Base-by-base conservation (phyloP, 2,888 invertebrate species). In the Lathronympha strigana region DNA sequence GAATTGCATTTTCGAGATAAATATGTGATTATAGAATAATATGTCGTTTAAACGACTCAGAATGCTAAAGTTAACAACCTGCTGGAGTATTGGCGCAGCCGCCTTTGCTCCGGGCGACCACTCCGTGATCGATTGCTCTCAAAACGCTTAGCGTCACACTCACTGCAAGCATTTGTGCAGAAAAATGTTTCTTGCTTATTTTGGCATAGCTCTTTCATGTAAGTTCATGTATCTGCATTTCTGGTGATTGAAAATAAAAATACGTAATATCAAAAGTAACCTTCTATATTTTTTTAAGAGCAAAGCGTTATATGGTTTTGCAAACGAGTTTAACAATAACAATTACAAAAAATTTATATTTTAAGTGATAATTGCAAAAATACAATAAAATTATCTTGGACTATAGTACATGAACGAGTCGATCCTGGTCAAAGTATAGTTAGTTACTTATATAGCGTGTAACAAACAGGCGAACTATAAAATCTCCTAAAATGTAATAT, bases 81-180 rank as follows among this genome's bases (percentile, higher is more conserved):
- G 61, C 40, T 61, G 69, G 68, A 53, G 68, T 66, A 71, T 67
- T 67, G 49, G 67, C 66, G 67, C 64, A 71, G 54, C 45, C 62
- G 45, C 47, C 40, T 60, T 57, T 68, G 61, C 67, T 69, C 57
- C 61, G 62, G 68, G 57, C 67, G 69, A 69, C 68, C 69, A 72
- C 68, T 69, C 64, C 33, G 71, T 77, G 77, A 78, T 78, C 71
- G 78, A 78, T 78, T 70, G 72, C 72, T 70, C 71, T 77, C 69
- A 66, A 70, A 73, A 76, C 72, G 72, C 72, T 72, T 68, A 69
- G 69, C 63, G 69, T 66, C 69, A 73, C 71, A 72, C 69, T 76
- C 68, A 69, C 61, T 70, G 69, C 67, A 69, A 63, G 60, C 55
- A 64, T 64, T 47, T 68, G 66, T 67, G 57, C 68, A 66, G 68